A percentile compares a stretch with the other conserved stretches of the same genome.
Evolutionary conservation across 2,797 vertebrate genomes (phyloP).

Genomic region (Bradypodion pumilum): DNA sequence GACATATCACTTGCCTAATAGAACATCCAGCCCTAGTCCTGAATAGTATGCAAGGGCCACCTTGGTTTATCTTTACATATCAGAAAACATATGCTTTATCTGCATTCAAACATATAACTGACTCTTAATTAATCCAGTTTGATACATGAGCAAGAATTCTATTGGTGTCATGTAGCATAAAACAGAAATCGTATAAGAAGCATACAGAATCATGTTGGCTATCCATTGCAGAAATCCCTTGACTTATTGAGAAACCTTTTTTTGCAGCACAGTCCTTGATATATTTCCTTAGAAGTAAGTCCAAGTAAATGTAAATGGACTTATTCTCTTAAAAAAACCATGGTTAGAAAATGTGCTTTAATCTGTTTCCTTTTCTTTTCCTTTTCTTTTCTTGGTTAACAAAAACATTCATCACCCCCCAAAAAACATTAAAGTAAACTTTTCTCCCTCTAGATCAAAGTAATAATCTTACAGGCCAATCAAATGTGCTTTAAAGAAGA

Average conservation of each 20-base stretch:
- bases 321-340: neutral
- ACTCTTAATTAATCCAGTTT: neutral
- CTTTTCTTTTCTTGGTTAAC: slow-evolving; percentile 11
- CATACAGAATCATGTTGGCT: too few relatives aligned
- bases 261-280: neutral
- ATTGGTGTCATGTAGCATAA: too few relatives aligned
- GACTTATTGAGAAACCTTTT: neutral
- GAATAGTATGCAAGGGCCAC: neutral
- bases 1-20: too few relatives aligned
- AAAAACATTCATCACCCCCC: slow-evolving; percentile 3
- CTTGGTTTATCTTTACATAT: neutral
- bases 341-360: slow-evolving; percentile 6
- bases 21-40: neutral
- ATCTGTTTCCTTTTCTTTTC: neutral
- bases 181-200: too few relatives aligned
- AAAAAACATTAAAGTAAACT: slow-evolving; percentile 46
- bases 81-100: neutral
- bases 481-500: slow-evolving; percentile 62
- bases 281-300: neutral
- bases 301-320: neutral
- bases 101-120: neutral
- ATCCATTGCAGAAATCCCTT: too few relatives aligned
- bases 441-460: slow-evolving; percentile 57
- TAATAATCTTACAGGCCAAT: slow-evolving; percentile 61
- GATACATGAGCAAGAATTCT: neutral